Conservation (phyloP, 2,888 invertebrate species). For the Parnassius mnemosyne region DNA sequence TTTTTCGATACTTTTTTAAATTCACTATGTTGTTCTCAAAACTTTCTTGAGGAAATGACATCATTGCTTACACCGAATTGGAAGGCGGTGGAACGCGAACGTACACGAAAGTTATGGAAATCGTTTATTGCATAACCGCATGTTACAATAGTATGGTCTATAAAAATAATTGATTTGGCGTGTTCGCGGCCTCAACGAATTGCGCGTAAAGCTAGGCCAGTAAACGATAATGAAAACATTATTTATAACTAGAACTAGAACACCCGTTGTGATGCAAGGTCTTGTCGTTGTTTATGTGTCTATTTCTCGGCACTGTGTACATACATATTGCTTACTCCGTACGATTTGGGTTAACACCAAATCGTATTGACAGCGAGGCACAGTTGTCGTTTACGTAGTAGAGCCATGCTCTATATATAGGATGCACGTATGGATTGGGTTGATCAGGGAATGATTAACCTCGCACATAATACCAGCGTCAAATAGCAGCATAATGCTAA, state of each 20-base stretch:
- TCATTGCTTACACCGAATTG: neutral
- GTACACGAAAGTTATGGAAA: slow-evolving; percentile 10
- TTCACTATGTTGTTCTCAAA: neutral
- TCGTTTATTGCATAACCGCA: slow-evolving; percentile 15
- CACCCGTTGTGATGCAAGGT: slow-evolving; percentile 17
- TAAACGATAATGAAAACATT: slow-evolving; percentile 24
- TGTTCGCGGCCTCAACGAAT: slow-evolving; percentile 13
- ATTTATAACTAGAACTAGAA: slow-evolving; percentile 19
- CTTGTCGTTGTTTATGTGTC: slow-evolving; percentile 13
- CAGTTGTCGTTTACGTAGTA: too few relatives aligned
- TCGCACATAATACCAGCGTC: too few relatives aligned
- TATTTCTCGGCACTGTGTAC: slow-evolving; percentile 4
- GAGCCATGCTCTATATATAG: too few relatives aligned
- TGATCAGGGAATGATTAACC: too few relatives aligned
- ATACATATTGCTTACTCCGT: too few relatives aligned
- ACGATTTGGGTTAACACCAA: too few relatives aligned
- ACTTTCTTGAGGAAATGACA: slow-evolving; percentile 1
- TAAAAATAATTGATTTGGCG: slow-evolving; percentile 20
- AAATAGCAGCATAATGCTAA: too few relatives aligned
- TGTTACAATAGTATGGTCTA: slow-evolving; percentile 20
- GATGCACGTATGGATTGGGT: too few relatives aligned
- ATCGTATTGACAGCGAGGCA: too few relatives aligned
- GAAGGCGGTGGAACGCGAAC: slow-evolving; percentile 10
- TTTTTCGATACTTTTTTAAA: too few relatives aligned
- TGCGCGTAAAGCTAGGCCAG: slow-evolving; percentile 15